Evolutionary conservation across 2,888 invertebrate species (phyloP), one percentile per base, ranked within the genome.

Genomic region (Acrobasis consociella): DNA sequence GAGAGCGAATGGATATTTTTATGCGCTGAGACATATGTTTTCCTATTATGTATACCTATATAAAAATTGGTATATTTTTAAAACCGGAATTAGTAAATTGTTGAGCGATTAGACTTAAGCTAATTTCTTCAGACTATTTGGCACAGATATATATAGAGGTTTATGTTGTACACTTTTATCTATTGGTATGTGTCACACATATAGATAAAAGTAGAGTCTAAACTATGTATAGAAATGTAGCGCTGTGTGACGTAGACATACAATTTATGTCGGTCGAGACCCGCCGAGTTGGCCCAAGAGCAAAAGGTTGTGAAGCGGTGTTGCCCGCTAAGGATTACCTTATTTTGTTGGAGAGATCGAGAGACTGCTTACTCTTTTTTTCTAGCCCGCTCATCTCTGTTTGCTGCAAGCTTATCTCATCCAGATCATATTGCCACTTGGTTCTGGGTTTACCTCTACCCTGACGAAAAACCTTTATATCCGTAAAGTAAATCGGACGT

Each of bases 301-400:
- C 84, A 83, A 86, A 82, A 85, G 83, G 82, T 85, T 87, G 83
- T 80, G 81, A 81, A 76, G 78, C 74, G 73, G 80, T 70, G 83
- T 85, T 86, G 80, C 85, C 75, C 76, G 58, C 58, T 51, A 63
- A 31, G 10, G 16, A 63, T 64, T 67, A 66, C 74, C 82, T 71
- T 58, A 58, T 64, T 72, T 72, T 61, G 38, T 22, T 69, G 72
- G 49, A 64, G 67, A 63, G 9, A 0, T 69, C 71, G 49, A 64
- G 67, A 63, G 9, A 0, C 31, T 31, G 5, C 3, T 5, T 42
- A 8, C 7, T 17, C 16, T 56, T 10, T 39, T n/a, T 38, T 55
- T 38, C 37, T 55, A 9, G 15, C 9, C 11, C n/a, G n/a, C n/a
- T n/a, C n/a, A n/a, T n/a, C n/a, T n/a, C n/a, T n/a, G n/a, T n/a